Base-by-base conservation (phyloP, 64 coral and sea anemone genomes). In the Stichodactyla helianthus region DNA sequence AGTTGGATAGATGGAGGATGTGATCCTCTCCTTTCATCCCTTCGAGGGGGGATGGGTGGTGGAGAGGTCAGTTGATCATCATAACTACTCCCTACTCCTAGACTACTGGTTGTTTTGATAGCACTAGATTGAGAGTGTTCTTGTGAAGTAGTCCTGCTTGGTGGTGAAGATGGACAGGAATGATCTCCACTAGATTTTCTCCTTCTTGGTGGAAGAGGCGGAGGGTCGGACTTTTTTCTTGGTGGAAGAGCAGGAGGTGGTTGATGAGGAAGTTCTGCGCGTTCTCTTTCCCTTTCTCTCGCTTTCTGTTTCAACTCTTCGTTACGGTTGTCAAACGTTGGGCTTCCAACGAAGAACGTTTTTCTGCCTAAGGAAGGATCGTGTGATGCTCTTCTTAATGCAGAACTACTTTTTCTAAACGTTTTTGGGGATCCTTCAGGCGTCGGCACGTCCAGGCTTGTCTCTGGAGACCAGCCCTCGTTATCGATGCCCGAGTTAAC, bases 21-120 rank as follows among this genome's bases (percentile, higher is more conserved):
- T 50, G 50, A 65, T 26, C 90, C 31, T 64, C 80, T 85, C 50
- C 51, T 82, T 51, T 87, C 86, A 20, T 88, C 87, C 59, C 87
- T 79, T 23, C 90, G 59, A 56, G 90, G 90, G 8, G 90, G 90
- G 9, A 92, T 76, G 23, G 90, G 90, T 86, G 90, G 90, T 51
- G 90, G 90, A 4, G 85, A 77, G 28, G 84, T 8, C 35, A 44
- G 35, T 31, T 55, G 55, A 13, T 87, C 90, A 25, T 81, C 90
- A 64, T 71, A 35, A 71, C 52, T 74, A 27, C 76, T 62, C 0
- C 9, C 51, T 55, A 17, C 14, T 87, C 52, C 83, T 52, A 61
- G 10, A 22, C 7, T 17, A 51, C 26, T 53, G 11, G 55, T 10
- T 27, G 57, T 50, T 51, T 28, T 55, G 52, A 27, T 54, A 52